Evolutionary conservation across 2,797 vertebrate species (phyloP).

Genomic region (Ctenosaura bakeri): DNA sequence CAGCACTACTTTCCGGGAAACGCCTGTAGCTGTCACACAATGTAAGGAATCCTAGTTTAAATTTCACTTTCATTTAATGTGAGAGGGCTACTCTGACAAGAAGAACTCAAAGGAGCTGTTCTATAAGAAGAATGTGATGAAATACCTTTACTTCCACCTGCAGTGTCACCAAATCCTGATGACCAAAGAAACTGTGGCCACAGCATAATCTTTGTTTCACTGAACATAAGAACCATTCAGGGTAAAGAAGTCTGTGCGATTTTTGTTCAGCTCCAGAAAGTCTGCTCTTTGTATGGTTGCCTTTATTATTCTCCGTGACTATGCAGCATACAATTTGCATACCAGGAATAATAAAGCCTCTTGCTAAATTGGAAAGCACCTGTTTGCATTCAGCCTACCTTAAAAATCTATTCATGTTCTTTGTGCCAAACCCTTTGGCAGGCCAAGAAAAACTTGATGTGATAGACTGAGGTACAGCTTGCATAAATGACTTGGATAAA

Average conservation of each 20-base stretch:
- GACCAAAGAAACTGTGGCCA: not conserved
- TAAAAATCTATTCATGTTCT: not conserved
- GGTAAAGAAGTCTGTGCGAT: not conserved
- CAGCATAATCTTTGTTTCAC: not conserved
- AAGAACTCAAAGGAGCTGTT: not conserved
- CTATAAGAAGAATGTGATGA: not conserved
- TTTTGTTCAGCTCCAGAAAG: not conserved
- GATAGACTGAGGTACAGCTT: not conserved
- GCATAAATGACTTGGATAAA: not conserved
- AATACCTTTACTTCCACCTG: not conserved
- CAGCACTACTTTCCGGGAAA: not conserved
- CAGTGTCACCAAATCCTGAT: not conserved
- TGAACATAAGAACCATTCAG: not conserved
- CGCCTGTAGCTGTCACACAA: not conserved
- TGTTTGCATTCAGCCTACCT: not conserved
- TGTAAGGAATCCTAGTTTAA: not conserved
- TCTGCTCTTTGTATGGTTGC: not conserved
- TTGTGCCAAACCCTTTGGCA: not conserved
- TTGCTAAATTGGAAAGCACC: not conserved
- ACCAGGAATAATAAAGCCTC: not conserved
- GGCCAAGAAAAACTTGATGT: not conserved
- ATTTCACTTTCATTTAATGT: not conserved
- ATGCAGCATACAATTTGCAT: constrained; percentile 2
- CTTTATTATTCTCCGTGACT: not conserved
- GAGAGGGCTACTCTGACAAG: too few species aligned